Evolutionary conservation across 2,797 vertebrate species (phyloP), one percentile per base, ranked within the genome.

Genomic region (Pseudocheirus occidentalis): DNA sequence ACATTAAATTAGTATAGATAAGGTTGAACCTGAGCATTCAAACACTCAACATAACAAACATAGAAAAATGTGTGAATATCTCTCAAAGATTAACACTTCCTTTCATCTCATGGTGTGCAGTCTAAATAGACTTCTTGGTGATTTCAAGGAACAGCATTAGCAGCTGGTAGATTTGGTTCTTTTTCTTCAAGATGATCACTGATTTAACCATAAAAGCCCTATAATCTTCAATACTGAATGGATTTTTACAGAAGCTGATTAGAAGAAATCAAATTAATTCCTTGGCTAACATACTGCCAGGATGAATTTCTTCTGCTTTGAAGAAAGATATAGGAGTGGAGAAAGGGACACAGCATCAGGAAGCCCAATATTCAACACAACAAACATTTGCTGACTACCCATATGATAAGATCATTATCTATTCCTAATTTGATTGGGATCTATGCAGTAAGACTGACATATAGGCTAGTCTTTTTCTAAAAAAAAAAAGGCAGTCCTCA

Each of bases 141-240:
- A 92, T 7, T 53, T 93, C 52, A 89, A 28, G n/a, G 53, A 55
- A 16, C 28, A n/a, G 56, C 31, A 6, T 94, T 55, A 87, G 93
- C 52, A 40, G 29, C 13, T 57, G 29, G 53, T 90, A 0, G 21
- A 55, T 55, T 1, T 57, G 91, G 93, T 55, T 91, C 24, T 62
- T 27, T 81, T 96, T 24, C 52, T 93, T 89, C 62, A 93, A 87
- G 58, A 53, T 96, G 27, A 59, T 57, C 89, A 94, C 55, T 91
- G 91, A 91, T 31, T 90, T 53, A 95, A 52, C n/a, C 93, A n/a
- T 93, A 73, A 56, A 95, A 92, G 66, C 29, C 24, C 13, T 58
- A 0, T 62, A 90, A 52, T 29, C 91, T 97, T 58, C 55, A 97
- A 92, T 93, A 93, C 53, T 14, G 34, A 73, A 93, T 89, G 54